These are phyloP conservation scores for Chironomus tepperi DNA, from an alignment of 1,140 invertebrate species.

Conservation along the genomic window DNA sequence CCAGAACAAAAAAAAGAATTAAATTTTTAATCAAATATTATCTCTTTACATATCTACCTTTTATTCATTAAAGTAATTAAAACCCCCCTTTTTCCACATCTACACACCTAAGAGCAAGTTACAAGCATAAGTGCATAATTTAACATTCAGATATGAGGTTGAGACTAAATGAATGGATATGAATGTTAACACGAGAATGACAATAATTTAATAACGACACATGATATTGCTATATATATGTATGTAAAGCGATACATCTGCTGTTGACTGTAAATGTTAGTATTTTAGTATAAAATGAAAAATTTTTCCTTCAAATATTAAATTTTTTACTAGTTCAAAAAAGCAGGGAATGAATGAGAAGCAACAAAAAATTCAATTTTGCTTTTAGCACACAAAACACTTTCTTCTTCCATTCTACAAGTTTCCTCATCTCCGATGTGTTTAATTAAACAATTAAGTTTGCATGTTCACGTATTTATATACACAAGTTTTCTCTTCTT, in stretches of 20 bases:
- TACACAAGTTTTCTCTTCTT: not conserved
- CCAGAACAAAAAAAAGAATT: no score
- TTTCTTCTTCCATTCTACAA: not conserved
- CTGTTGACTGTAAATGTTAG: not conserved
- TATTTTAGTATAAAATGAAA: not conserved
- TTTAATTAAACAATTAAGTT: slow-evolving; percentile 15
- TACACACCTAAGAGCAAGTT: no score
- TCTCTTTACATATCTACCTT: no score
- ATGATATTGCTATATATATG: not conserved
- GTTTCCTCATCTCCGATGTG: not conserved
- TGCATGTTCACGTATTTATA: slow-evolving; percentile 7
- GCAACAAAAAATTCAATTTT: not conserved
- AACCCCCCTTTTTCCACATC: no score
- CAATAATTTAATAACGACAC: slow-evolving; percentile 14
- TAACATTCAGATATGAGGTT: no score
- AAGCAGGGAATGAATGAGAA: not conserved
- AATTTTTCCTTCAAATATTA: not conserved
- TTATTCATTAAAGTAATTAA: no score
- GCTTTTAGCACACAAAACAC: not conserved
- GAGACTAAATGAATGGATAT: no score
- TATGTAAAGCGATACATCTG: slow-evolving; percentile 1
- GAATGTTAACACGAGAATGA: not conserved
- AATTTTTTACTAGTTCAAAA: not conserved
- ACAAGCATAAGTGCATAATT: no score
- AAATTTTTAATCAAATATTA: no score